Base-by-base conservation (phyloP, 2,113 vertebrate species). In the Columba janthina region DNA sequence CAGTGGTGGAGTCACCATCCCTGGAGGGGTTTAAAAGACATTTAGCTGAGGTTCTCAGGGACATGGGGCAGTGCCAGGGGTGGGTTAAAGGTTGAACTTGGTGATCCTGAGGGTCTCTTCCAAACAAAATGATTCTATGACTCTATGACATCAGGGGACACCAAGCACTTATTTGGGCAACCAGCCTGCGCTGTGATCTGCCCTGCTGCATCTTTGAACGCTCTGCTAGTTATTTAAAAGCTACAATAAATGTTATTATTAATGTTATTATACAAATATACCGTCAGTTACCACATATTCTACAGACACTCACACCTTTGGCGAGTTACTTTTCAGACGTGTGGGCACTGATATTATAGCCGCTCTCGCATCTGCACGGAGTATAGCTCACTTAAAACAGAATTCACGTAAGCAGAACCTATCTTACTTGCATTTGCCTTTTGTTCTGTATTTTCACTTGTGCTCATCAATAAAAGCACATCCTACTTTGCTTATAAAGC, bases 181-280 rank as follows among this genome's bases (percentile, higher is more conserved):
- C 31, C 40, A 66, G 9, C 19, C 65, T 16, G 4, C 6, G 1
- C 77, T 53, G 61, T 71, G 62, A 20, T 24, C 69, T 50, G 42
- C 64, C 58, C n/a, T 56, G 11, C 5, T 50, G 46, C 29, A 32
- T 22, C 31, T 57, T 42, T 69, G 28, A 5, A 26, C 0, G 0
- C 25, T 48, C 65, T 31, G 25, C 15, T 42, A 42, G 51, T 28
- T 44, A 44, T 4, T 57, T 24, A 12, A 66, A 65, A 92, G 25
- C 54, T 73, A 15, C 1, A 1, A 18, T 9, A 64, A 85, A 58
- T 6, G 13, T 12, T 26, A 51, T 64, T 26, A 78, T 64, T 26
- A 72, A 8, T 38, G 12, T 26, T 17, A 16, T 11, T 51, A 36
- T 42, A 42, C 20, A 85, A 82, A 75, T 10, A 15, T 1, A 56